These are phyloP conservation scores for Chaenogobius annularis DNA, from an alignment of 2,113 vertebrate species.

Conservation along the genomic window DNA sequence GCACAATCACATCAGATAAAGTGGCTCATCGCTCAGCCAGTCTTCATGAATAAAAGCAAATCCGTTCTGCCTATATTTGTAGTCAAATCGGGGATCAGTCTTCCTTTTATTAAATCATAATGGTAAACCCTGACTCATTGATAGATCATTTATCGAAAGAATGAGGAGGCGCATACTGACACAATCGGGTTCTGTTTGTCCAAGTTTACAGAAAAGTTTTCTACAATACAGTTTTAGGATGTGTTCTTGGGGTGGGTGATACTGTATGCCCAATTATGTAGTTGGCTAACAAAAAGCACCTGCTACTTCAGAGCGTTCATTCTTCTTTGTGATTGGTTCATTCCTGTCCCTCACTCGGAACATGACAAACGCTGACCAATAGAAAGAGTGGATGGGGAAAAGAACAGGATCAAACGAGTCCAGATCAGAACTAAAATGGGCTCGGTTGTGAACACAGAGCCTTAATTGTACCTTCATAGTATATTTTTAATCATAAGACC, in stretches of 20 bases:
- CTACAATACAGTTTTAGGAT: neutral
- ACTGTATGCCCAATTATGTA: no score
- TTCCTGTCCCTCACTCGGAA: neutral
- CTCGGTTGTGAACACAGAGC: no score
- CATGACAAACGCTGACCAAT: neutral
- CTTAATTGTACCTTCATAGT: no score
- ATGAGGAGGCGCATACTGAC: constrained; percentile 14
- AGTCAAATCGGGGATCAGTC: constrained; percentile 23
- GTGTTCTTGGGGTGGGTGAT: no score
- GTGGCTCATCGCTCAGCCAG: constrained; percentile 1
- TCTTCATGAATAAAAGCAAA: constrained; percentile 36
- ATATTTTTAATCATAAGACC: no score
- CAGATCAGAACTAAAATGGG: no score
- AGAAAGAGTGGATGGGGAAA: neutral
- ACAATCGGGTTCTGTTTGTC: neutral
- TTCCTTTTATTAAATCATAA: constrained; percentile 26
- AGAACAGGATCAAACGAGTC: no score
- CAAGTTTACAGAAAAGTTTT: neutral
- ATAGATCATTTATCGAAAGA: constrained; percentile 14
- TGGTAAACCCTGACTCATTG: constrained; percentile 19
- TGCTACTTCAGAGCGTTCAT: neutral
- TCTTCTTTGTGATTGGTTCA: neutral
- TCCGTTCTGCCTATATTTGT: constrained; percentile 16
- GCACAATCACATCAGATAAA: constrained; percentile 4
- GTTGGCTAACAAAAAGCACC: no score